Evolutionary conservation across 2,797 vertebrate species (phyloP).

Genomic region (Amphiprion clarkii): DNA sequence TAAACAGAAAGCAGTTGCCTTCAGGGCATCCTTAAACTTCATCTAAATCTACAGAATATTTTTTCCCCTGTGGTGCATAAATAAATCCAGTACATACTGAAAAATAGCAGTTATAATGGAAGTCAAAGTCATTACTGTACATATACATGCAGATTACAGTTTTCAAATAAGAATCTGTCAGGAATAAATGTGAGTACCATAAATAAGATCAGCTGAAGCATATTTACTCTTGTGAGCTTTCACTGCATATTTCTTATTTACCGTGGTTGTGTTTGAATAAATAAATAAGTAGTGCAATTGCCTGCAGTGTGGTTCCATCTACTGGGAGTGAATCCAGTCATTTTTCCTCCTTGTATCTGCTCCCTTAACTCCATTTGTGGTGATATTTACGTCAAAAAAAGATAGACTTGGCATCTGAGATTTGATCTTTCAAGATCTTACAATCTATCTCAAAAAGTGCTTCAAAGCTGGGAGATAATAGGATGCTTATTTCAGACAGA

Average conservation of each 20-base stretch:
- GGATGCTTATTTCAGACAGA: conserved; percentile 10
- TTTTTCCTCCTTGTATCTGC: neutral
- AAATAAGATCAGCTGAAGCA: conserved; percentile 1
- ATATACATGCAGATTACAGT: neutral
- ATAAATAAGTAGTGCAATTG: conserved; percentile 12
- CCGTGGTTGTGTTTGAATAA: conserved; percentile 17
- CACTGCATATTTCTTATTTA: conserved; percentile 17
- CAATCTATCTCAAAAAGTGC: conserved; percentile 13
- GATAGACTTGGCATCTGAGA: conserved; percentile 20
- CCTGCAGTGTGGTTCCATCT: conserved; percentile 25
- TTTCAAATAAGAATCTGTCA: conserved; percentile 14
- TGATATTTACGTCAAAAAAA: conserved; percentile 32
- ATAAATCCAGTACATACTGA: neutral
- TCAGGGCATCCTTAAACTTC: conserved; percentile 6
- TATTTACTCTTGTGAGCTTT: neutral
- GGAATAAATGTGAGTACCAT: neutral
- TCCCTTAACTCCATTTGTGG: neutral
- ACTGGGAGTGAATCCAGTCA: conserved; percentile 7
- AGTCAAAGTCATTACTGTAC: neutral
- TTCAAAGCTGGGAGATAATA: conserved; percentile 3
- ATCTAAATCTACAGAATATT: neutral
- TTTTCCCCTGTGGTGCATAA: neutral
- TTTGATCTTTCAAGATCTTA: conserved; percentile 8
- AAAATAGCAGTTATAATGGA: conserved; percentile 4
- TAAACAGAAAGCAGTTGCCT: neutral